A percentile compares a stretch with the other conserved stretches of the same genome.
These are phyloP conservation scores for Petrocephalus microphthalmus DNA, from an alignment of 2,113 vertebrate species.

Conservation along the genomic window DNA sequence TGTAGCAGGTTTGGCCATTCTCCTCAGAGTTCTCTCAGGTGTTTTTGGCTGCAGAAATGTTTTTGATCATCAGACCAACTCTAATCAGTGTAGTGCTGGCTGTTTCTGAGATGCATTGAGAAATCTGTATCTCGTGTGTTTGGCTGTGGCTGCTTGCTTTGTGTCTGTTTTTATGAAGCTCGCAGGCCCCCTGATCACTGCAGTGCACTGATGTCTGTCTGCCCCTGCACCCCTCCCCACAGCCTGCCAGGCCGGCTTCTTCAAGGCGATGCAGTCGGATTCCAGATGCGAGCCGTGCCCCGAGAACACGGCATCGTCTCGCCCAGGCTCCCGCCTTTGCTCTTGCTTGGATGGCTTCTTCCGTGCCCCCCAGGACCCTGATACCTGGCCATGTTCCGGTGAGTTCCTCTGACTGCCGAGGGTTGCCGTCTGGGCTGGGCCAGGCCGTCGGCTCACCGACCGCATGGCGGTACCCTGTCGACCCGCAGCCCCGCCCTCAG, in stretches of 20 bases:
- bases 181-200: neutral
- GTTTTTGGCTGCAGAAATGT: neutral
- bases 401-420: conserved; percentile 37
- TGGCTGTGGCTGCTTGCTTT: neutral
- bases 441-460: neutral
- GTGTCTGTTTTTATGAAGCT: neutral
- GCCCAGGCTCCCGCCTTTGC: conserved; percentile 58
- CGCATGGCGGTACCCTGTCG: conserved; percentile 15
- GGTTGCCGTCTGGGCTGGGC: neutral
- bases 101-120: neutral
- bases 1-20: neutral
- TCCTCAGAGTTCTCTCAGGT: neutral
- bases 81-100: neutral
- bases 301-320: conserved; percentile 62
- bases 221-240: conserved; percentile 23
- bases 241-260: conserved; percentile 79
- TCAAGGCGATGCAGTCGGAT: conserved; percentile 62
- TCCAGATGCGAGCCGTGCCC: conserved; percentile 70
- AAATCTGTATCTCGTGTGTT: neutral
- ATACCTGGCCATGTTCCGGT: conserved; percentile 72
- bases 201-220: neutral
- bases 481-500: conserved; percentile 71
- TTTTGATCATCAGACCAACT: neutral
- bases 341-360: conserved; percentile 75
- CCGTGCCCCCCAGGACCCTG: conserved; percentile 61